These are phyloP conservation scores for Reticulitermes speratus DNA, from an alignment of 1,140 invertebrate species.

Conservation along the genomic window DNA sequence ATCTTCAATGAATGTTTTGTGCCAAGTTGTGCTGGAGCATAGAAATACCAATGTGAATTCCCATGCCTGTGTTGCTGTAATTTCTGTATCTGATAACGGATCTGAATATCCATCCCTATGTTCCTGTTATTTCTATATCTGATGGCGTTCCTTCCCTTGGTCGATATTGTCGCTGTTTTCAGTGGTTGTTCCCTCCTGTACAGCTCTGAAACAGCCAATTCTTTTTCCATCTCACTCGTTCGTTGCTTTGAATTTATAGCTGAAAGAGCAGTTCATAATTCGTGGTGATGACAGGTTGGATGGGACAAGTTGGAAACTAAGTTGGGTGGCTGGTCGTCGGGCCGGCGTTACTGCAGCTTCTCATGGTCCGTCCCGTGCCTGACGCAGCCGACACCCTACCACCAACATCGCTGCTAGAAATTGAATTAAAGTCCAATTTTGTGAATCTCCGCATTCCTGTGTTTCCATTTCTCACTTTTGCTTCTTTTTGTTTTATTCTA, in stretches of 20 bases:
- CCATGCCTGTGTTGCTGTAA: neutral
- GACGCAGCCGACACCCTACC: neutral
- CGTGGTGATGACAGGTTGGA: conserved; percentile 24
- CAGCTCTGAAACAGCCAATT: conserved; percentile 5
- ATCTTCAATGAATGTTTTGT: no score
- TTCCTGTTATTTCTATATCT: neutral
- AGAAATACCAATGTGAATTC: neutral
- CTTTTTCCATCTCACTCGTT: neutral
- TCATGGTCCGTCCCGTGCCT: neutral
- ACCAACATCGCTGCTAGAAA: neutral
- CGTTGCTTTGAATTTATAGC: conserved; percentile 22
- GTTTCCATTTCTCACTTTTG: neutral
- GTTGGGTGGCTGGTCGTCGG: conserved; percentile 1
- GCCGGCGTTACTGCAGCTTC: neutral
- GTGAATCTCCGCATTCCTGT: neutral
- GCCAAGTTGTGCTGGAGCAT: no score
- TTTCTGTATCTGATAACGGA: no score
- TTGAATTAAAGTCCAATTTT: conserved; percentile 7
- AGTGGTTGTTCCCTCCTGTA: neutral
- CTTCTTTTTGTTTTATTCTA: neutral
- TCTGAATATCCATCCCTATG: no score
- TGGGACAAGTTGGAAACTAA: conserved; percentile 23
- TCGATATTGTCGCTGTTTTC: neutral
- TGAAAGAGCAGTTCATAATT: conserved; percentile 27
- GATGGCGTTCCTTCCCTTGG: neutral